These are phyloP conservation scores for Falco concolor DNA, from an alignment of 2,797 vertebrate species.

Conservation along the genomic window DNA sequence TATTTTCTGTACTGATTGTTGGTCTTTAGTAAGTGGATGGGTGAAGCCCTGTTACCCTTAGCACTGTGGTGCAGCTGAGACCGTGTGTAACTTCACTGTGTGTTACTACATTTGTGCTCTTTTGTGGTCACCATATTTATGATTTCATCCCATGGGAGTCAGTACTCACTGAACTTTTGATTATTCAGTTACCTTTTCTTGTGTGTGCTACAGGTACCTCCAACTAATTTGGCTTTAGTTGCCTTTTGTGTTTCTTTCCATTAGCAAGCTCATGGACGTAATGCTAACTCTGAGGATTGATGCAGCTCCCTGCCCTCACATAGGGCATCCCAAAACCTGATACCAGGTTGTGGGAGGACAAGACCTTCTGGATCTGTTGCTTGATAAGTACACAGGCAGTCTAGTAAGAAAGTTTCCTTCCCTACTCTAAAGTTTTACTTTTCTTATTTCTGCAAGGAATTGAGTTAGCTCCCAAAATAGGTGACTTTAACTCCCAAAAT, in stretches of 20 bases:
- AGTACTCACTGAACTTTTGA: too few species aligned
- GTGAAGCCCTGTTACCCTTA: not conserved
- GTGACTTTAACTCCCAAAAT: not conserved
- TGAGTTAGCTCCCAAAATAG: not conserved
- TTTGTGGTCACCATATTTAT: not conserved
- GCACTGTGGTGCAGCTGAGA: not conserved
- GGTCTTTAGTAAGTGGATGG: not conserved
- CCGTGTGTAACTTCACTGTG: too few species aligned
- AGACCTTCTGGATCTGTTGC: not conserved
- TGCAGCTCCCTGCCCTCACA: not conserved
- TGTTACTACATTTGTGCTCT: not conserved
- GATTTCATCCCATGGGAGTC: not conserved
- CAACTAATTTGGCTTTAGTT: not conserved
- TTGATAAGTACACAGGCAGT: not conserved
- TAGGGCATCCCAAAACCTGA: not conserved
- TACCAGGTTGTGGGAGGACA: rapidly evolving
- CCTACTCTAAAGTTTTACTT: not conserved
- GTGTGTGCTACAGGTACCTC: not conserved
- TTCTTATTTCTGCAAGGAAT: not conserved
- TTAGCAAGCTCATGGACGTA: too few species aligned
- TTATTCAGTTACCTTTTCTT: not conserved
- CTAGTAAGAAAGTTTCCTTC: not conserved
- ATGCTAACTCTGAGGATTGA: not conserved
- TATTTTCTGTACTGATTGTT: not conserved
- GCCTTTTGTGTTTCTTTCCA: not conserved